Percentiles rank a stretch among this genome's conserved stretches.
phyloP scores from a whole-genome alignment of 1,140 invertebrate genomes.

The Acromyrmex heyeri region DNA sequence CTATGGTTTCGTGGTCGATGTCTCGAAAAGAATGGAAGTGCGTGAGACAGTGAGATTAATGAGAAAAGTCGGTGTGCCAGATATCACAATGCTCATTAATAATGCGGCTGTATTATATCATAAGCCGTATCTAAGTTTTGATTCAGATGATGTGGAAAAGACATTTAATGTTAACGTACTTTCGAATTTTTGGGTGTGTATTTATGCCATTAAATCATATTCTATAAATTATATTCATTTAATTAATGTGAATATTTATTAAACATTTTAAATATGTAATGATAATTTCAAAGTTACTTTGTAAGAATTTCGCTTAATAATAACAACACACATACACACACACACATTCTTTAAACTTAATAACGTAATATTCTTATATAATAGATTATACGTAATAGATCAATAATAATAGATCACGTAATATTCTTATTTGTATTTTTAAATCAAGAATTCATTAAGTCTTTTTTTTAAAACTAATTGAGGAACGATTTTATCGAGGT shows the following conservation, averaged over 20 bases:
- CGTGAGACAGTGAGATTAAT: slow-evolving; percentile 77
- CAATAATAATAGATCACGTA: background rate
- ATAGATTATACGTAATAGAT: no score
- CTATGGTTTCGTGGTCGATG: slow-evolving; percentile 81
- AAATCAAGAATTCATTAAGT: background rate
- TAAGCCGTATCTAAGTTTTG: slow-evolving; percentile 69
- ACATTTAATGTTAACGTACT: slow-evolving; percentile 79
- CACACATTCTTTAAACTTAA: background rate
- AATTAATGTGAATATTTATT: slow-evolving; percentile 9
- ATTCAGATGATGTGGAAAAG: slow-evolving; percentile 73
- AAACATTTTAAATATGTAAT: no score
- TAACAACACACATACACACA: no score
- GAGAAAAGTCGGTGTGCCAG: slow-evolving; percentile 76
- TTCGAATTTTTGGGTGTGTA: slow-evolving; percentile 81
- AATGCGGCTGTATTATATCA: slow-evolving; percentile 80
- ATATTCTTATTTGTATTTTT: background rate
- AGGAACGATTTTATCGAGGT: background rate
- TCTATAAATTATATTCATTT: background rate
- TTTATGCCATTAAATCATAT: background rate
- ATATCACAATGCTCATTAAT: slow-evolving; percentile 82
- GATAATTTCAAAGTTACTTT: no score
- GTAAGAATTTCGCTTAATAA: no score
- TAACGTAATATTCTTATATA: background rate
- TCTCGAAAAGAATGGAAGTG: slow-evolving; percentile 79
- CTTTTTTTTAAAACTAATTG: background rate